Percentiles rank a stretch among this genome's conserved stretches.
Conservation (phyloP, 2,888 invertebrate genomes). For the Exocentrus adspersus region DNA sequence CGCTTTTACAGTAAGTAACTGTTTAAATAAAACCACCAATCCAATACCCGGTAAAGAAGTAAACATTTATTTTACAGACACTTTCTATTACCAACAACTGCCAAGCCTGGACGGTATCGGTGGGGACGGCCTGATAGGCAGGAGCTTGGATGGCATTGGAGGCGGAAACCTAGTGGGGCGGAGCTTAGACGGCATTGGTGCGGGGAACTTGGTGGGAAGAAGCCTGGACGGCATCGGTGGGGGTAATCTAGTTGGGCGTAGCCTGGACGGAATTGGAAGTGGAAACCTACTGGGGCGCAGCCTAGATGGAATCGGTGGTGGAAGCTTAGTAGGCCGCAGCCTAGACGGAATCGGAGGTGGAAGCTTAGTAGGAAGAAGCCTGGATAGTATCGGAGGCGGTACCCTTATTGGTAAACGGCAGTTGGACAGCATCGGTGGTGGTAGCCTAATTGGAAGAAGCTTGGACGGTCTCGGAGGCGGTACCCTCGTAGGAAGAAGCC, state of each 20-base stretch:
- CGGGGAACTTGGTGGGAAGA: neutral
- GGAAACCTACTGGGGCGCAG: neutral
- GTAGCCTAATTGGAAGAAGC: neutral
- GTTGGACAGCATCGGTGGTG: neutral
- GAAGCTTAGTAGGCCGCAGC: conserved; percentile 36
- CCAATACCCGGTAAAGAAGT: too few relatives aligned
- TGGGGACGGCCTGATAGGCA: conserved; percentile 31
- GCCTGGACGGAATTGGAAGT: neutral
- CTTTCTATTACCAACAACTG: conserved; percentile 18
- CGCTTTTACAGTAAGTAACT: neutral
- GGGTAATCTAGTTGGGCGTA: neutral
- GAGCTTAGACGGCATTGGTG: neutral
- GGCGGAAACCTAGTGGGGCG: neutral
- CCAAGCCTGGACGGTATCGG: conserved; percentile 38
- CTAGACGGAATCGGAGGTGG: conserved; percentile 1
- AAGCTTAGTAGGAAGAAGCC: neutral
- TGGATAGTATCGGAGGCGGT: neutral
- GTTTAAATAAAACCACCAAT: too few relatives aligned
- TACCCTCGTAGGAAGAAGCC: neutral
- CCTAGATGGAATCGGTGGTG: conserved; percentile 42
- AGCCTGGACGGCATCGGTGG: neutral
- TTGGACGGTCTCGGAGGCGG: conserved; percentile 1
- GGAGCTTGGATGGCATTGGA: neutral
- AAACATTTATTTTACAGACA: neutral
- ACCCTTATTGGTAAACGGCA: neutral